These are phyloP conservation scores for Pentamera pediparva DNA, from an alignment of 53 echinoderm and acorn worm species.

Conservation along the genomic window DNA sequence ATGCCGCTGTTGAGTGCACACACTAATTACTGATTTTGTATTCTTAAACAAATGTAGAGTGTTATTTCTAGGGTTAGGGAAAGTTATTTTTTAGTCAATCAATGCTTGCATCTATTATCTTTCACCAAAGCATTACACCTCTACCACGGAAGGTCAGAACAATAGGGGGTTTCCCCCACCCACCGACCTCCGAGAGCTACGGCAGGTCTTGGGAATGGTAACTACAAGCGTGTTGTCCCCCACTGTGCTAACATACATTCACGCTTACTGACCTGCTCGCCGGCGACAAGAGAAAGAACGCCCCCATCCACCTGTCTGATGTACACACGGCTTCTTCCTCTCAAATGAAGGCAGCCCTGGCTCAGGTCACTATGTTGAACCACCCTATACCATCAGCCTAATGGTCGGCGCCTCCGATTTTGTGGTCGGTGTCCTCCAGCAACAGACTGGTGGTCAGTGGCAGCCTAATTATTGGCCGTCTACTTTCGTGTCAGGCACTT, in stretches of 20 bases:
- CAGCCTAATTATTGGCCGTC: slow-evolving; percentile 40
- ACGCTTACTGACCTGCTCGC: slow-evolving; percentile 38
- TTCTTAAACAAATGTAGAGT: no score
- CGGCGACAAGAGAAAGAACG: neutral
- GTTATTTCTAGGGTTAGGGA: no score
- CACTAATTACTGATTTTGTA: no score
- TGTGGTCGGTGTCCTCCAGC: slow-evolving; percentile 42
- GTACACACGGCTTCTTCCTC: no score
- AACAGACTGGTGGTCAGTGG: slow-evolving; percentile 23
- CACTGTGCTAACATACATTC: slow-evolving; percentile 24
- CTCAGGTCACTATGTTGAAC: slow-evolving; percentile 21
- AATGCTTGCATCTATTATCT: no score
- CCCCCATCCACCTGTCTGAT: neutral
- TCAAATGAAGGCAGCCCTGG: slow-evolving; percentile 28
- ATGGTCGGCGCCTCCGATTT: slow-evolving; percentile 32
- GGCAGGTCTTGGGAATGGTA: slow-evolving; percentile 44
- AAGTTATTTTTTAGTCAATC: no score
- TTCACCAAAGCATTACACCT: no score
- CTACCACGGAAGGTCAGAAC: slow-evolving; percentile 26
- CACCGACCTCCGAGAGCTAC: slow-evolving; percentile 15
- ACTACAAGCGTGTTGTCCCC: slow-evolving; percentile 48
- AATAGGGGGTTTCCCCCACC: slow-evolving; percentile 22
- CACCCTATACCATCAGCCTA: slow-evolving; percentile 27
- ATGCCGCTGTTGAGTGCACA: no score
- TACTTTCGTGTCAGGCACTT: slow-evolving; percentile 46